Evolutionary conservation across 2,797 vertebrate genomes (phyloP), one percentile per base, ranked within the genome.

Genomic region (Pterois miles): DNA sequence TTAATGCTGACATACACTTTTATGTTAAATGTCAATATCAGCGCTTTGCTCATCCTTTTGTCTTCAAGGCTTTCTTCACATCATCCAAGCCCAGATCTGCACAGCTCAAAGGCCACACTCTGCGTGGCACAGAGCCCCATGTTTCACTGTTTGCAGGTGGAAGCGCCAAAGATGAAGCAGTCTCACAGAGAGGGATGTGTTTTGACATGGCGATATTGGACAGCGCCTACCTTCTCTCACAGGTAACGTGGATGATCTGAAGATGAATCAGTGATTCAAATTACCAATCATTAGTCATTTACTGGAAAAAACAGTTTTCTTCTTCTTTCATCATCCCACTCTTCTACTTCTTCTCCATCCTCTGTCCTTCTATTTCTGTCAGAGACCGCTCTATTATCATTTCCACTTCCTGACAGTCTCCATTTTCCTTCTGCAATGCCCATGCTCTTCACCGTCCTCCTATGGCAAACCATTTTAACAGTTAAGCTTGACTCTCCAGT

Each of bases 51-150:
- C 48, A 50, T 64, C 29, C 29, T 27, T 22, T 12, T 57, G 18
- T 64, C 22, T 36, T 22, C 25, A 22, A 70, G 66, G 16, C 20
- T 56, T 77, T 57, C 64, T 65, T 70, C 66, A 25, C 48, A 8
- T 62, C 48, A 16, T 46, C 58, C 14, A 53, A 31, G 10, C 33
- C 74, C 40, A 57, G 18, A 64, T 18, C 8, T 6, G 23, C 11
- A 46, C 31, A 18, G 22, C 18, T 48, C 16, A 34, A 34, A 4
- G n/a, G 36, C 2, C 50, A 36, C 65, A 25, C 22, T 16, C 56
- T 34, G 2, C 12, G 38, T 40, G 29, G 29, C 3, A 5, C 29
- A 29, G 29, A 43, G 6, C 40, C 46, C 36, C 16, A 53, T 22
- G 25, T 60, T 31, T 53, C 25, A 5, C 36, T 36, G 52, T 13